Percentiles rank a stretch among this genome's conserved stretches.
Conservation (phyloP, 1,140 invertebrate species). For the Saccostrea cuccullata region DNA sequence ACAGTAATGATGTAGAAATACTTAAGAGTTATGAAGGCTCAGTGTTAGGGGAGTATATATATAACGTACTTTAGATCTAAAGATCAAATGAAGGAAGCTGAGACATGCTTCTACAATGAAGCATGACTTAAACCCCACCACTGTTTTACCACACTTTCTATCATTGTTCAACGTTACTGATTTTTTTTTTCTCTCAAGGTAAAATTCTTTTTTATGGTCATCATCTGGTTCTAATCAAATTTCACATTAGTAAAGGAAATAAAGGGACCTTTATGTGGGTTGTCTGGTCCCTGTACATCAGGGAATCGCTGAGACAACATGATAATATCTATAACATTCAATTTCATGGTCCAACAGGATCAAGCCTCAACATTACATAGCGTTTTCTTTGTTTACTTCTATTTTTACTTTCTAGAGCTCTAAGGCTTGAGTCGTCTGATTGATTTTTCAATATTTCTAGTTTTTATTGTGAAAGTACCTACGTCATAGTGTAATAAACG, state of each 20-base stretch:
- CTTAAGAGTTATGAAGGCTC: not conserved
- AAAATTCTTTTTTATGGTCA: constrained; percentile 19
- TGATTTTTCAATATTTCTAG: constrained; percentile 20
- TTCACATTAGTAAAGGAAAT: constrained; percentile 26
- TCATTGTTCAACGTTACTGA: not conserved
- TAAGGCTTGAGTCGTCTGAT: not conserved
- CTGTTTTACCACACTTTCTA: not conserved
- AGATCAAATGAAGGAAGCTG: not conserved
- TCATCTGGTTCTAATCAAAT: constrained; percentile 34
- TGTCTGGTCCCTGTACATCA: constrained; percentile 22
- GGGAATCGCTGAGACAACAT: not conserved
- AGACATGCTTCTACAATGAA: not conserved
- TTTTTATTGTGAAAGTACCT: not conserved
- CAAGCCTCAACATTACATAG: constrained; percentile 17
- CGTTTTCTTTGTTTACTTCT: constrained; percentile 25
- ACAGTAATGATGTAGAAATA: not conserved
- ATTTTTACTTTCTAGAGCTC: not conserved
- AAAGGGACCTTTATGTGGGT: not conserved
- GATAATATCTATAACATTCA: constrained; percentile 36
- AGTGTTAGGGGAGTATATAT: not conserved
- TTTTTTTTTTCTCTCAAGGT: constrained; percentile 9
- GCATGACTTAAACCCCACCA: not conserved
- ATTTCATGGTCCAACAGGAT: constrained; percentile 24
- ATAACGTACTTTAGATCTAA: not conserved
- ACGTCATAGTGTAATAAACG: constrained; percentile 1